phyloP scores from a whole-genome alignment of 2,888 invertebrate species.

The Seira ritae region DNA sequence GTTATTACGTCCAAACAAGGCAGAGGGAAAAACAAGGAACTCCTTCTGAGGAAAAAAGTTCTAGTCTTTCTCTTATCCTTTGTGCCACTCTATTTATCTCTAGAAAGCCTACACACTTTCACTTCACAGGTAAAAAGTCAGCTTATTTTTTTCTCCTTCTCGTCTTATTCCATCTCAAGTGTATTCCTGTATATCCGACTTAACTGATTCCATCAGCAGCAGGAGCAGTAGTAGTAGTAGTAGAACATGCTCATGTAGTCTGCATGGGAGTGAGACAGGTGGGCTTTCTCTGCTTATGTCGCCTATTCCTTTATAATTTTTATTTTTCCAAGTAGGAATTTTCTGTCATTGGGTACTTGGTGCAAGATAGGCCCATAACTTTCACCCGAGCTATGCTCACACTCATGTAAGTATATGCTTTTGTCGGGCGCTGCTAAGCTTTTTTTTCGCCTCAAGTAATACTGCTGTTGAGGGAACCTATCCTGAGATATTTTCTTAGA shows the following conservation, averaged over 20 bases:
- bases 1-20: not conserved
- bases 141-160: not conserved
- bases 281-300: constrained; percentile 20
- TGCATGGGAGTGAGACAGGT: constrained; percentile 52
- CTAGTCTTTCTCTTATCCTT: not conserved
- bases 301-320: constrained; percentile 2
- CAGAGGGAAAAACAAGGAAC: not conserved
- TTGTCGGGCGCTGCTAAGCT: not conserved
- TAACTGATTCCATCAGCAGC: not conserved
- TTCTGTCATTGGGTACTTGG: constrained; percentile 1
- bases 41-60: not conserved
- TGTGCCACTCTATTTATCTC: constrained; percentile 7
- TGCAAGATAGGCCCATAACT: not conserved
- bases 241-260: not conserved
- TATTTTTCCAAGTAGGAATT: not conserved
- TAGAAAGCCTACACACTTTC: not conserved
- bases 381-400: too few relatives aligned
- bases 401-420: not conserved
- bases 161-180: not conserved
- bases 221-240: too few relatives aligned
- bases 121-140: constrained; percentile 3
- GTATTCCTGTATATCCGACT: not conserved
- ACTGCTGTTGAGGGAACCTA: too few relatives aligned
- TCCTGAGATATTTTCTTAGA: too few relatives aligned
- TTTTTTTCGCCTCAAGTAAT: not conserved